Evolutionary conservation across 2,797 vertebrate species (phyloP).

Genomic region (Eospalax fontanierii): DNA sequence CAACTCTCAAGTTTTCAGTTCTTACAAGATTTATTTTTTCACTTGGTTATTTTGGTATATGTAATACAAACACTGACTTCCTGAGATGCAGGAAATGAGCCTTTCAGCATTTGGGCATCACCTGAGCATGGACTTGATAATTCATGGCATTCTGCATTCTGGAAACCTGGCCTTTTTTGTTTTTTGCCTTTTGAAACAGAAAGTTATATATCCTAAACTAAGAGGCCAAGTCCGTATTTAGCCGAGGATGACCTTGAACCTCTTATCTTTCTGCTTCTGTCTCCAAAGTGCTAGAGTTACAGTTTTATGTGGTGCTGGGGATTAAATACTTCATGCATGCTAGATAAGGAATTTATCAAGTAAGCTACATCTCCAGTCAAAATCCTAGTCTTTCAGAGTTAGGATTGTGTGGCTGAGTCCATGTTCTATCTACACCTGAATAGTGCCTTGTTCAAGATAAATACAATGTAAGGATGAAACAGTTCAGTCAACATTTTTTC

Average conservation of each 20-base stretch:
- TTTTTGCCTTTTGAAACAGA: too few species aligned
- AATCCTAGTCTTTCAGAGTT: not conserved
- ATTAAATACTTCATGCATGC: too few species aligned
- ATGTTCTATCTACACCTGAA: not conserved
- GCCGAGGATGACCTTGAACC: not conserved
- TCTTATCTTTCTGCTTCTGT: too few species aligned
- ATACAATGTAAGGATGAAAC: accelerated
- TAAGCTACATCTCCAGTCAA: not conserved
- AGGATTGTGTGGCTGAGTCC: not conserved
- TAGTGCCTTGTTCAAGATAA: not conserved
- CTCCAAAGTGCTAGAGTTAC: not conserved
- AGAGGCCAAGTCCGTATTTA: not conserved
- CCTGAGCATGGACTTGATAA: not conserved
- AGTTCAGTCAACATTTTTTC: not conserved
- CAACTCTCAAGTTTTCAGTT: conserved; percentile 49
- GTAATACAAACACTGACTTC: conserved; percentile 42
- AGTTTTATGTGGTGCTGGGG: too few species aligned
- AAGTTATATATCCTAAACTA: too few species aligned
- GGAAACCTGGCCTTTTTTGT: not conserved
- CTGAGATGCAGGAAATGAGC: conserved; percentile 3
- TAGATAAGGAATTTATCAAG: not conserved
- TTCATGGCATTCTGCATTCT: not conserved
- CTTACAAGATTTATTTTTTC: not conserved
- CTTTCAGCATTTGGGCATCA: not conserved
- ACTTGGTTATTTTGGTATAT: conserved; percentile 18